Conservation (phyloP, 2,797 vertebrate species). For the Coregonus suidteri region DNA sequence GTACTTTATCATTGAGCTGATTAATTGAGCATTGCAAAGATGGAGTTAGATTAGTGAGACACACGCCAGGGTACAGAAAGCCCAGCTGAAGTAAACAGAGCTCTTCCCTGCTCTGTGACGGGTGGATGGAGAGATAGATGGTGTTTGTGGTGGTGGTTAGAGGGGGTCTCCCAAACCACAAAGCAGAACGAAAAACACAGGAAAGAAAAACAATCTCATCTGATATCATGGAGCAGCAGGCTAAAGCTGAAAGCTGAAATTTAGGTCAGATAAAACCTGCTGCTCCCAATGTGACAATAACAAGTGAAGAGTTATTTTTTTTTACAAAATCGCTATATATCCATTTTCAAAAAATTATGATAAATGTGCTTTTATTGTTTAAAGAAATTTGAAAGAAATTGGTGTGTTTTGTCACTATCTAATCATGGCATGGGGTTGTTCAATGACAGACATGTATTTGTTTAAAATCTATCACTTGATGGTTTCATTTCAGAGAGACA, state of each 20-base stretch:
- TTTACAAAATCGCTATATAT: too few relatives aligned
- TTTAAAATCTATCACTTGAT: too few relatives aligned
- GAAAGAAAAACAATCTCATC: conserved; percentile 68
- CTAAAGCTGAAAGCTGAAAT: conserved; percentile 52
- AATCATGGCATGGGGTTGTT: too few relatives aligned
- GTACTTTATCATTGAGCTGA: conserved; percentile 67
- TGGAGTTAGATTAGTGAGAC: conserved; percentile 62
- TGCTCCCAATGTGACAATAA: conserved; percentile 41
- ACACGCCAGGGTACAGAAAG: conserved; percentile 52
- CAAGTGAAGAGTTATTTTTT: conserved; percentile 15
- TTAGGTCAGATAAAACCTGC: conserved; percentile 60
- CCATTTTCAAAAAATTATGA: too few relatives aligned
- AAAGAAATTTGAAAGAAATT: too few relatives aligned
- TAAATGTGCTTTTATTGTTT: too few relatives aligned
- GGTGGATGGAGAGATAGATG: conserved; percentile 62
- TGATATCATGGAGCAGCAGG: conserved; percentile 65
- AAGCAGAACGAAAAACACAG: conserved; percentile 72
- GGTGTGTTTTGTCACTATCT: too few relatives aligned
- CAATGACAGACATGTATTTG: too few relatives aligned
- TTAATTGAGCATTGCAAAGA: conserved; percentile 71
- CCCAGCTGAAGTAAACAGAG: conserved; percentile 66
- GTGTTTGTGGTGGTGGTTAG: conserved; percentile 56
- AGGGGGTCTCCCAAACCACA: conserved; percentile 64
- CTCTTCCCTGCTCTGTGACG: conserved; percentile 62
- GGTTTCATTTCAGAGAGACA: too few relatives aligned